Conservation (phyloP, 2,797 vertebrate genomes). For the Triplophysa yarkandensis region DNA sequence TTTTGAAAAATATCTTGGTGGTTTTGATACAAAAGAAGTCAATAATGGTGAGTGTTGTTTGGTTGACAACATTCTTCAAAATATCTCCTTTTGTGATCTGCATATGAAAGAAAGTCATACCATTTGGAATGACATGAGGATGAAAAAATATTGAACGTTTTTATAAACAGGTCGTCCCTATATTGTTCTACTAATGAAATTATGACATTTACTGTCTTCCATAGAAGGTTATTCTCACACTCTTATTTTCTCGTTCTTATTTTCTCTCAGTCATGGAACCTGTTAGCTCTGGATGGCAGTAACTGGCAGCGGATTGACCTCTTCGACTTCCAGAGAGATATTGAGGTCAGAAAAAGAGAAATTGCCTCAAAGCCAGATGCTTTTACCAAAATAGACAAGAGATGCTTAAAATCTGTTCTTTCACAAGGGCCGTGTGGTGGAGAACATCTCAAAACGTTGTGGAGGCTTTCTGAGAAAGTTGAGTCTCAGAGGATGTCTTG, state of each 20-base stretch:
- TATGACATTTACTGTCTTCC: no score
- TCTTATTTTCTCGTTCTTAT: conserved; percentile 39
- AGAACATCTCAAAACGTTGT: conserved; percentile 97
- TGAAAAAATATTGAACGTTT: no score
- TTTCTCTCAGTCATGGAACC: conserved; percentile 89
- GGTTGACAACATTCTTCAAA: no score
- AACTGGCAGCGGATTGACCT: conserved; percentile 99
- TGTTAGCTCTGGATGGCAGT: conserved; percentile 95
- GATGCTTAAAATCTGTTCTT: background rate
- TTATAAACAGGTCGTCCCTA: no score
- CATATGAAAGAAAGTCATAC: no score
- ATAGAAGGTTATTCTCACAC: conserved; percentile 27
- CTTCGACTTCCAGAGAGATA: conserved; percentile 98
- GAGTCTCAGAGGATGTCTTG: conserved; percentile 91
- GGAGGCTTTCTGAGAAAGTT: conserved; percentile 94
- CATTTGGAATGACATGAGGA: no score
- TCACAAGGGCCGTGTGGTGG: conserved; percentile 91
- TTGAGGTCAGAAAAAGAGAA: conserved; percentile 81
- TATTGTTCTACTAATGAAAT: no score
- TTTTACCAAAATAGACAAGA: no score
- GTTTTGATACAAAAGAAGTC: no score
- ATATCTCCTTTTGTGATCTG: no score
- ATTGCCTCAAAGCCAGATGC: background rate
- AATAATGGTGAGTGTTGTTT: no score
- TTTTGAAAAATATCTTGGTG: no score